These are phyloP conservation scores for Columba janthina DNA, from an alignment of 2,113 vertebrate species.

Conservation along the genomic window DNA sequence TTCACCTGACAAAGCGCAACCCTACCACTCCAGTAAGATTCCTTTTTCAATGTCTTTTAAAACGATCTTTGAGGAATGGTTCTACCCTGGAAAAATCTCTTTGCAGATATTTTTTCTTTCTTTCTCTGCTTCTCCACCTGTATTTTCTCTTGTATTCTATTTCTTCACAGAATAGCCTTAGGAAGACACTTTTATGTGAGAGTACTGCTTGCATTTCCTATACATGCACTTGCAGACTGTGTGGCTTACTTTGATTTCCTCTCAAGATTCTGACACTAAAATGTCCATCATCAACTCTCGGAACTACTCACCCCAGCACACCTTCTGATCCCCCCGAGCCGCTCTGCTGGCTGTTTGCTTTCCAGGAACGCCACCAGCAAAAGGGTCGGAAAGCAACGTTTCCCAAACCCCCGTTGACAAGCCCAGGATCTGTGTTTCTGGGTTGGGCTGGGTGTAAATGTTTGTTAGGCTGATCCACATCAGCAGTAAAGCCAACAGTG, in stretches of 20 bases:
- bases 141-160: neutral
- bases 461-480: neutral
- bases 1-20: neutral
- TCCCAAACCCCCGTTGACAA: neutral
- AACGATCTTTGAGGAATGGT: neutral
- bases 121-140: neutral
- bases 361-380: constrained; percentile 30
- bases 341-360: constrained; percentile 39
- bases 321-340: too few relatives aligned
- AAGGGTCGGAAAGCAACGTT: neutral
- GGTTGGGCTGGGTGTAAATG: neutral
- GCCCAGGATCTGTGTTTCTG: neutral
- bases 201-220: constrained; percentile 24
- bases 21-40: neutral
- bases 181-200: constrained; percentile 42
- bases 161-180: constrained; percentile 41
- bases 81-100: neutral
- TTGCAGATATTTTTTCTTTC: neutral
- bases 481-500: neutral
- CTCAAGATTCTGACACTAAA: constrained; percentile 6
- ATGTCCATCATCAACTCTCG: constrained; percentile 3
- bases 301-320: too few relatives aligned
- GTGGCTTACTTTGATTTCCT: constrained; percentile 49
- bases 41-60: neutral
- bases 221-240: neutral